These are phyloP conservation scores for Diarsia brunnea DNA, from an alignment of 2,888 invertebrate species.

Conservation along the genomic window DNA sequence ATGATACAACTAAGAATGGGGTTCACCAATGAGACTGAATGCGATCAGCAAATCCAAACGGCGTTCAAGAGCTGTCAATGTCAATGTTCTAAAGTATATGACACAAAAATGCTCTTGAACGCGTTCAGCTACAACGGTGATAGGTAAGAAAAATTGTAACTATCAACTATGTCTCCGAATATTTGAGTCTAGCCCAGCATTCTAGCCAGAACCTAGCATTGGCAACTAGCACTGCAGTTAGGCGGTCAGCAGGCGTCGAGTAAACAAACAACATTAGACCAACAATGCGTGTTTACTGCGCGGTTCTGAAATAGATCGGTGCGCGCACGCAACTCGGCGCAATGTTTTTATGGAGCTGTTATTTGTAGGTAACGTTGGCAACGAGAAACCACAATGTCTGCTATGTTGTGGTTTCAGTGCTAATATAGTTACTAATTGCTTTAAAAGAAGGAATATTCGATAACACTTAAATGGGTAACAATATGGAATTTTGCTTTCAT, in stretches of 20 bases:
- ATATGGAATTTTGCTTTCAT: background rate
- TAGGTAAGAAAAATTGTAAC: background rate
- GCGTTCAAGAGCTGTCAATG: background rate
- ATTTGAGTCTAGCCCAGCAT: conserved; percentile 6
- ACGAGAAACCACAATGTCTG: no score
- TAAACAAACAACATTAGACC: conserved; percentile 70
- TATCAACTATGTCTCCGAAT: background rate
- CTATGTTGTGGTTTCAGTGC: conserved; percentile 2
- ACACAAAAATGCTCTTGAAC: background rate
- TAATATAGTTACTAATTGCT: background rate
- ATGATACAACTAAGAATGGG: background rate
- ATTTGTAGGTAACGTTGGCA: conserved; percentile 6
- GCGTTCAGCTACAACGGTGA: background rate
- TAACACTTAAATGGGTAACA: background rate
- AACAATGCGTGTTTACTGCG: conserved; percentile 70
- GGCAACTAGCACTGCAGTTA: conserved; percentile 32
- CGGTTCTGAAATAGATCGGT: conserved; percentile 63
- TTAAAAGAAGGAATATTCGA: background rate
- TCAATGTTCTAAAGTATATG: background rate
- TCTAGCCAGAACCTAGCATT: conserved; percentile 1
- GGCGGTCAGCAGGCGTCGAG: conserved; percentile 57
- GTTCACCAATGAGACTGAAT: background rate
- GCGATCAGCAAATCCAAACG: background rate
- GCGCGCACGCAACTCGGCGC: conserved; percentile 51
- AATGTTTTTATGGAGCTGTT: conserved; percentile 45